These are phyloP conservation scores for Pollimyrus isidori DNA, from an alignment of 2,113 vertebrate genomes.

Conservation along the genomic window DNA sequence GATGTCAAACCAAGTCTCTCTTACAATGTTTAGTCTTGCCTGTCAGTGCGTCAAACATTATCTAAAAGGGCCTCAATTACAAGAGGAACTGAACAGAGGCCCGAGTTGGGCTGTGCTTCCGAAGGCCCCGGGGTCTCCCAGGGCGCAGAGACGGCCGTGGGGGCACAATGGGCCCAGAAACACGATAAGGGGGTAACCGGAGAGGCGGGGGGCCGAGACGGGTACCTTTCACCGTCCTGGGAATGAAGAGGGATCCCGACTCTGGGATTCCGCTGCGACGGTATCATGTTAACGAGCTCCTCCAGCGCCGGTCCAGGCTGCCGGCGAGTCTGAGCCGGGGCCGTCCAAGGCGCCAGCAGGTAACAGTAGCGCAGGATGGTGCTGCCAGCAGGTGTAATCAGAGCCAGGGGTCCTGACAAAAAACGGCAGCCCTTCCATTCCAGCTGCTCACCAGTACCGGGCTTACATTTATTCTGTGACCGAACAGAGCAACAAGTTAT, in stretches of 20 bases:
- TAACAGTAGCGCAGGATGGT: conserved; percentile 69
- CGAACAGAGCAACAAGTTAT: not conserved
- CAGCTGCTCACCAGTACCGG: not conserved
- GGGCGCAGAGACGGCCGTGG: conserved; percentile 46
- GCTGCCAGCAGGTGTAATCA: conserved; percentile 80
- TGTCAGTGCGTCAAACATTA: conserved; percentile 66
- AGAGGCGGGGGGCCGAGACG: conserved; percentile 45
- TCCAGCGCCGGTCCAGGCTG: conserved; percentile 70
- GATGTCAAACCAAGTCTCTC: conserved; percentile 72
- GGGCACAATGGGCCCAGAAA: conserved; percentile 59
- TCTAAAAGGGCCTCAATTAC: conserved; percentile 73
- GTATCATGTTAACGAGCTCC: conserved; percentile 77
- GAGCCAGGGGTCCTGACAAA: conserved; percentile 76
- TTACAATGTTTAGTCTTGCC: conserved; percentile 56
- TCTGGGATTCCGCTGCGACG: conserved; percentile 67
- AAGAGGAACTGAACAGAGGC: conserved; percentile 50
- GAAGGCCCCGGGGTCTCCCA: conserved; percentile 35
- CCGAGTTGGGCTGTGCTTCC: conserved; percentile 49
- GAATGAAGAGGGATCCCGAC: conserved; percentile 61
- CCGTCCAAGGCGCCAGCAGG: conserved; percentile 78
- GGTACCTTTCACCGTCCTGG: conserved; percentile 69
- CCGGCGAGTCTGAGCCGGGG: conserved; percentile 69
- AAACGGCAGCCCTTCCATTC: conserved; percentile 33
- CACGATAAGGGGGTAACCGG: conserved; percentile 53
- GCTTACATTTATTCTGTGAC: not conserved